A percentile compares a stretch with the other conserved stretches of the same genome.
Conservation (phyloP, 2,888 invertebrate genomes). For the Strigamia transsilvanica region DNA sequence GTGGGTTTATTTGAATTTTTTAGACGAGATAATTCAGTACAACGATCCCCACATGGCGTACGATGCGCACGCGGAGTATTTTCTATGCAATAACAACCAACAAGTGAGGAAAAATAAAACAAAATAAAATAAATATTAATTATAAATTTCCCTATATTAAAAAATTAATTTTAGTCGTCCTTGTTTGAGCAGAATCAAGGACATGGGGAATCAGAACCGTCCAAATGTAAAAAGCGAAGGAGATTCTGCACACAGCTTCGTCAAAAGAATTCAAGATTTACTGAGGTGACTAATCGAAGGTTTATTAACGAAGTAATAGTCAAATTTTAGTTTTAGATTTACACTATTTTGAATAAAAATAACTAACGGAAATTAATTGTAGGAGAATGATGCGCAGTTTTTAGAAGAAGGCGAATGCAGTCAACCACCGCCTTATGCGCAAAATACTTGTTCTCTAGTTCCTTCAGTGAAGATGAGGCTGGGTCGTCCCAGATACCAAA, state of each 20-base stretch:
- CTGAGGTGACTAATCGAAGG: not conserved
- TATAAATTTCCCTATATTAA: not conserved
- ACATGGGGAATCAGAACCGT: not conserved
- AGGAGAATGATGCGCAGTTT: too few species aligned
- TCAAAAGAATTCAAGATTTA: not conserved
- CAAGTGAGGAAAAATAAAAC: not conserved
- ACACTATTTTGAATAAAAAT: too few species aligned
- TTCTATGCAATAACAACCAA: not conserved
- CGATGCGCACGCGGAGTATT: not conserved
- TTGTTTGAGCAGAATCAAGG: not conserved
- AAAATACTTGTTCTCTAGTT: too few species aligned
- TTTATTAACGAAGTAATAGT: not conserved
- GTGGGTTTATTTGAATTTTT: not conserved
- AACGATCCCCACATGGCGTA: not conserved
- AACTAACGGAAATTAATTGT: too few species aligned
- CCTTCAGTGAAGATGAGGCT: not conserved
- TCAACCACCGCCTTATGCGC: too few species aligned
- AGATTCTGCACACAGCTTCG: not conserved
- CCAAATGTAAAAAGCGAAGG: not conserved
- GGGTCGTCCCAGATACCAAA: not conserved
- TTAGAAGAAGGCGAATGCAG: too few species aligned
- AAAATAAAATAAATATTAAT: not conserved
- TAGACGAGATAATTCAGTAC: not conserved
- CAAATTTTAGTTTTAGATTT: too few species aligned
- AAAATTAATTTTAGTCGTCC: not conserved